These are phyloP conservation scores for Zalophus californianus DNA, from an alignment of 2,797 vertebrate species.

Conservation along the genomic window DNA sequence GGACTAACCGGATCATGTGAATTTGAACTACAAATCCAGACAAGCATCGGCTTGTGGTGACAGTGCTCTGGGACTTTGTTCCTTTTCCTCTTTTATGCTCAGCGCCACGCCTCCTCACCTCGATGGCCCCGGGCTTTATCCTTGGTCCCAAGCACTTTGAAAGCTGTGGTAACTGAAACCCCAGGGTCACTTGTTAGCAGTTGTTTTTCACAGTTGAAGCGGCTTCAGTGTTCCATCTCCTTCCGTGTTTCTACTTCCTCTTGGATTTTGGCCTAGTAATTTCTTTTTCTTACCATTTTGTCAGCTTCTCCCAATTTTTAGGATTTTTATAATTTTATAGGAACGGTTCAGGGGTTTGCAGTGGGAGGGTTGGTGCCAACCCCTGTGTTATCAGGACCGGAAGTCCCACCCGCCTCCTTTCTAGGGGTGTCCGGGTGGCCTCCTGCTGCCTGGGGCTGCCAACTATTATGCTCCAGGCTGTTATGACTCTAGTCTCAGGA, in stretches of 20 bases:
- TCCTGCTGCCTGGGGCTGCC: neutral
- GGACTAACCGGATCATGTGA: neutral
- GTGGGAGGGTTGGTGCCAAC: no score
- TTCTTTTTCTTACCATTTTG: neutral
- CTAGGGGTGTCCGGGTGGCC: neutral
- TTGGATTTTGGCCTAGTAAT: neutral
- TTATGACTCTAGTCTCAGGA: neutral
- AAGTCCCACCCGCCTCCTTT: neutral
- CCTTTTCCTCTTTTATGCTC: neutral
- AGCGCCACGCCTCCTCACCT: neutral
- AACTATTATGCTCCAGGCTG: neutral
- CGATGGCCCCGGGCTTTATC: neutral
- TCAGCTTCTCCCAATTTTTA: neutral
- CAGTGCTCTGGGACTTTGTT: neutral
- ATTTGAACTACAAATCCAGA: neutral
- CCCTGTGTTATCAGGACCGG: rapidly evolving
- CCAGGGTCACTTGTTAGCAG: rapidly evolving
- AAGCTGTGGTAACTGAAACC: neutral
- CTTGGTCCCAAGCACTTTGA: no score
- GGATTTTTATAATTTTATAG: neutral
- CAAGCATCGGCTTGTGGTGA: neutral
- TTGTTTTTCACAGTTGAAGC: no score
- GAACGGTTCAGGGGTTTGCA: neutral
- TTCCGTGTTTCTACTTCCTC: neutral
- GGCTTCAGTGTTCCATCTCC: rapidly evolving